Conservation (phyloP, 1,140 invertebrate species). For the Drosophila sproati region DNA sequence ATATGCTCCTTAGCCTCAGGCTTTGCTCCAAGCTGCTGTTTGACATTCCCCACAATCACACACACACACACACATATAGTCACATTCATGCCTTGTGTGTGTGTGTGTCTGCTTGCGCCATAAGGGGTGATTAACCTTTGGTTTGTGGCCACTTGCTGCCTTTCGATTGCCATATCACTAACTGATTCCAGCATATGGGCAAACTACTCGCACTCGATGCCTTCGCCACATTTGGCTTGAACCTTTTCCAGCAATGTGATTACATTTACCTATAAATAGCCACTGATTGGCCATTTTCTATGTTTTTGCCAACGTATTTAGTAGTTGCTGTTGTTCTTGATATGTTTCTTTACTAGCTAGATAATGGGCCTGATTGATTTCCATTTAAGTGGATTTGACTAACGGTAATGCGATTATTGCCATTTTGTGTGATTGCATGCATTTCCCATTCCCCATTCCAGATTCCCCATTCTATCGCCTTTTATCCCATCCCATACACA, state of each 20-base stretch:
- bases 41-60: constrained; percentile 17
- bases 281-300: constrained; percentile 55
- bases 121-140: constrained; percentile 80
- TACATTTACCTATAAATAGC: constrained; percentile 47
- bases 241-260: constrained; percentile 39
- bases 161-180: constrained; percentile 64
- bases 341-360: constrained; percentile 45
- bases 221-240: constrained; percentile 9
- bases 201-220: constrained; percentile 25
- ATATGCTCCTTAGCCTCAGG: constrained; percentile 35
- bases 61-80: constrained; percentile 25
- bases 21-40: constrained; percentile 56
- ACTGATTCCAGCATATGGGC: constrained; percentile 68
- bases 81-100: constrained; percentile 12
- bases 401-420: constrained; percentile 68
- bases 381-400: constrained; percentile 67
- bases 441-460: constrained; percentile 6
- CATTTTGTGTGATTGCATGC: constrained; percentile 43
- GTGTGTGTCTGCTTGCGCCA: constrained; percentile 35
- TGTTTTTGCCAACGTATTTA: constrained; percentile 5
- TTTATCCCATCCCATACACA: not conserved
- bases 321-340: constrained; percentile 14
- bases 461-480: not conserved
- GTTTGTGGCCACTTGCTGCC: constrained; percentile 59
- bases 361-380: constrained; percentile 73